Base-by-base conservation (phyloP, 2,888 invertebrate genomes). In the Portevinia maculata region DNA sequence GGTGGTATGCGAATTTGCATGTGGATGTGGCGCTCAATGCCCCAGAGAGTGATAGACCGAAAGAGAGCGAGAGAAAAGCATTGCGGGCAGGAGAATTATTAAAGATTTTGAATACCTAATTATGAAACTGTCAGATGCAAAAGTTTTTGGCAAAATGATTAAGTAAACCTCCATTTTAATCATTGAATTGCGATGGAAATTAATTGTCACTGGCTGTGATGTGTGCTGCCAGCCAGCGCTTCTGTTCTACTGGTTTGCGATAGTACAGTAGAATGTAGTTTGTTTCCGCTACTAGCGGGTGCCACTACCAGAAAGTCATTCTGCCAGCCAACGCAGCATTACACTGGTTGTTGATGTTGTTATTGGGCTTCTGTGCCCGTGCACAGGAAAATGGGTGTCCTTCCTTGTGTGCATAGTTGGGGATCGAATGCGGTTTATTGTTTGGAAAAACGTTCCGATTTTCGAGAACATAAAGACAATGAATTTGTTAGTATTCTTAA, bases 41-140 rank as follows among this genome's bases (percentile, higher is more conserved):
- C 11, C 41, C 48, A 30, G 11, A 17, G 44, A 59, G 30, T 17
- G 17, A 44, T n/a, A 37, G 8, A 21, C n/a, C 19, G 21, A 9
- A 1, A 11, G n/a, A 19, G 7, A 5, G 9, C 28, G 53, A 28
- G 13, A n/a, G 50, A 15, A 21, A 46, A n/a, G 6, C 50, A 32
- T 17, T 24, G 30, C 41, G 59, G 48, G 17, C 30, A 34, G 24
- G 37, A 57, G 73, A 73, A 89, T 90, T 89, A 89, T 90, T 90
- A 89, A 90, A 89, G 89, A 90, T 89, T 90, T 90, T 90, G 90
- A 90, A 90, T 90, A 90, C 89, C 90, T 90, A 90, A 90, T 90
- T 90, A 90, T 90, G 89, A 90, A 90, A 89, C 90, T 90, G 90
- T 90, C 90, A 90, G 89, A 86, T 87, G 88, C 90, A 90, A 90